phyloP scores from a whole-genome alignment of 64 coral and sea anemone species.

The Acropora tenuis region DNA sequence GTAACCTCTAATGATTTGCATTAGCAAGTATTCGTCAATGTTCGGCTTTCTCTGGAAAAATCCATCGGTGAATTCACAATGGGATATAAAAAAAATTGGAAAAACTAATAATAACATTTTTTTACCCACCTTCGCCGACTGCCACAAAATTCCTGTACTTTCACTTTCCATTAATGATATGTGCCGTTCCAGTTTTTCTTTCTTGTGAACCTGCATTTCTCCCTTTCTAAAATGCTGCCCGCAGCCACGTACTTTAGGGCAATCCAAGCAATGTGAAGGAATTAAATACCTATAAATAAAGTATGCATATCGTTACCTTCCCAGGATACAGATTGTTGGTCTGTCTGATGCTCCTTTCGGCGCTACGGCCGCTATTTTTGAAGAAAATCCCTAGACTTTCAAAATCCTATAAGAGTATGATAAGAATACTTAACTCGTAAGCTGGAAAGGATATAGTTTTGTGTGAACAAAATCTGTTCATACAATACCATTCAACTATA shows the following conservation, averaged over 20 bases:
- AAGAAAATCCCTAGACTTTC: not conserved
- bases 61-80: not conserved
- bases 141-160: too few relatives aligned
- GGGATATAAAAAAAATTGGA: not conserved
- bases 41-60: not conserved
- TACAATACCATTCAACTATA: not conserved
- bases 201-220: too few relatives aligned
- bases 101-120: not conserved
- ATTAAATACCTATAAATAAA: not conserved
- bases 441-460: not conserved
- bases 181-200: too few relatives aligned
- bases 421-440: not conserved
- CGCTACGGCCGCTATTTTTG: not conserved
- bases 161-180: too few relatives aligned
- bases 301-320: not conserved
- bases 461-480: not conserved
- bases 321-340: not conserved
- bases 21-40: not conserved
- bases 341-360: not conserved
- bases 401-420: not conserved
- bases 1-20: not conserved
- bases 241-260: not conserved
- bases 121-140: not conserved
- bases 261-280: not conserved
- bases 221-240: not conserved